These are phyloP conservation scores for Tamias sibiricus DNA, from an alignment of 2,113 vertebrate genomes.

Conservation along the genomic window DNA sequence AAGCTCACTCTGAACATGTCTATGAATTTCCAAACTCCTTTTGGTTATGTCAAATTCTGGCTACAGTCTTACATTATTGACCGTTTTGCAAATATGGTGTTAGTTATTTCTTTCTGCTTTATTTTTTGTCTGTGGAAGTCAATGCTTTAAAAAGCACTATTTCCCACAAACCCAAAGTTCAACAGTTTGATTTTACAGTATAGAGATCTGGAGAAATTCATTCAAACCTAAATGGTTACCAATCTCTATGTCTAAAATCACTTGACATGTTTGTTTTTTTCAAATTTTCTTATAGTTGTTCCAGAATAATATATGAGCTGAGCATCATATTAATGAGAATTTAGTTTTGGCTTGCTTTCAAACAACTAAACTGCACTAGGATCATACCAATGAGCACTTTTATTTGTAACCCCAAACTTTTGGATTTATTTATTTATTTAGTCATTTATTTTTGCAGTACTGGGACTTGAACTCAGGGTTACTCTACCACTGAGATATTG, in stretches of 20 bases:
- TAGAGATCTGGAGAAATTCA: neutral
- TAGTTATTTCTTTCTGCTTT: neutral
- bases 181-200: neutral
- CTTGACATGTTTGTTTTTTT: neutral
- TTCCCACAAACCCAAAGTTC: neutral
- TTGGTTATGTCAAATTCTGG: neutral
- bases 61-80: neutral
- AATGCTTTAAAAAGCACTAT: neutral
- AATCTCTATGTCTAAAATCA: neutral
- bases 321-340: neutral
- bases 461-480: too few relatives aligned
- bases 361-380: neutral
- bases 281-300: neutral
- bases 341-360: slow-evolving; percentile 21
- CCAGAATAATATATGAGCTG: neutral
- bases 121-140: neutral
- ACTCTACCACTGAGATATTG: too few relatives aligned
- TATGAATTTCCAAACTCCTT: neutral
- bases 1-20: neutral
- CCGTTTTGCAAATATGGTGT: neutral
- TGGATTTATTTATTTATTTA: neutral
- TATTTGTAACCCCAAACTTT: slow-evolving; percentile 18
- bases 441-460: too few relatives aligned
- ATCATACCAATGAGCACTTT: slow-evolving; percentile 2
- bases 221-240: neutral